Base-by-base conservation (phyloP, 2,113 vertebrate species). In the Oreochromis spilurus region DNA sequence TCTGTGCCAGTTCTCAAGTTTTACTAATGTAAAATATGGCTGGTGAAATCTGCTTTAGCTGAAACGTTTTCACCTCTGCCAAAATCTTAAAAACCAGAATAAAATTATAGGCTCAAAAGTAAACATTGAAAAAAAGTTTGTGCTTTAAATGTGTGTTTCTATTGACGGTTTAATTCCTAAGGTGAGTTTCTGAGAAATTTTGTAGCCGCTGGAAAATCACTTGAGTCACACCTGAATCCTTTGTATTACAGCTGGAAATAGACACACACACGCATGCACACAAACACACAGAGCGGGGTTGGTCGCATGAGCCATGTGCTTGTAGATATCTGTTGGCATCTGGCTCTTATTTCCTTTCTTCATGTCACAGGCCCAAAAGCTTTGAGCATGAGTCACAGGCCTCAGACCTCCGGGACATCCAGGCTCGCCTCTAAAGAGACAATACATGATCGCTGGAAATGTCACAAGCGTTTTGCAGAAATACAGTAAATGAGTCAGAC, bases 321-420 rank as follows among this genome's bases (percentile, higher is more conserved):
- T 92, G 88, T 92, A 94, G 93, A 94, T 95, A 93, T 96, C 95
- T 95, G 90, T 96, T 93, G 89, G 94, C 96, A 97, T 96, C 95
- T 97, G 96, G 95, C 93, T 94, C 93, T 93, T 94, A 97, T 97
- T 97, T 96, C 94, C 95, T 96, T 94, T 94, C 89, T 89, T 87
- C 85, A 60, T 94, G 92, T 95, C 92, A 90, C 94, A 93, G 86
- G 88, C 92, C 84, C 91, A 94, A 88, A 95, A 86, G 94, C 92
- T 95, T 95, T 86, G 21, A 92, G 94, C 91, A 93, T 96, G 96
- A 96, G 93, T 97, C 96, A 96, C 92, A 75, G 86, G 88, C 93
- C 92, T 87, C 88, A 92, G 91, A 92, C 92, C 95, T 95, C 91
- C 86, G 60, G 90, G 94, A 92, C 94, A 95, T 90, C 90, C 85